phyloP scores from a whole-genome alignment of 2,113 vertebrate species.

The Poicephalus meyeri region DNA sequence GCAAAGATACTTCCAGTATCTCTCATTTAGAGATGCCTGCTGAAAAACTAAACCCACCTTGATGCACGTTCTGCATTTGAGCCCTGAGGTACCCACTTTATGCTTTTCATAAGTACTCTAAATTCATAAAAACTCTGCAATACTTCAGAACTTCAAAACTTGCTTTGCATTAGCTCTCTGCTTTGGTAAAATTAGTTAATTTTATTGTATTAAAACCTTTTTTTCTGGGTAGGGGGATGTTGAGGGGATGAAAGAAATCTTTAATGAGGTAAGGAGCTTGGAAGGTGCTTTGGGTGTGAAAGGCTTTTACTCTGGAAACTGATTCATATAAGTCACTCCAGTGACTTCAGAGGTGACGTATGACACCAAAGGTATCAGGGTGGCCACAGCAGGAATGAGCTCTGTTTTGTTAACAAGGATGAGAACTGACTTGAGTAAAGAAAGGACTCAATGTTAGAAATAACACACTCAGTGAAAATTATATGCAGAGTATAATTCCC shows the following conservation, averaged over 20 bases:
- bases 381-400: not conserved
- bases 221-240: not conserved
- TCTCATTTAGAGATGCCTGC: not conserved
- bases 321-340: not conserved
- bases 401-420: not conserved
- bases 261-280: not conserved
- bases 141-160: not conserved
- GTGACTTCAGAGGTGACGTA: not conserved
- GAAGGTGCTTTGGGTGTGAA: not conserved
- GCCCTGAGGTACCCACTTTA: not conserved
- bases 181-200: not conserved
- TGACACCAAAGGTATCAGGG: not conserved
- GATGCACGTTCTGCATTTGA: rapidly evolving
- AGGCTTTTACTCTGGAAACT: not conserved
- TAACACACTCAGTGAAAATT: slow-evolving; percentile 7
- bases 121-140: not conserved
- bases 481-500: slow-evolving; percentile 63
- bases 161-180: not conserved
- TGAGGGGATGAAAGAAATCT: not conserved
- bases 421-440: slow-evolving; percentile 16
- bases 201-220: not conserved
- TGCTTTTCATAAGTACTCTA: not conserved
- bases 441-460: not conserved
- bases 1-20: not conserved
- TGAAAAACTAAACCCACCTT: not conserved